A percentile compares a stretch with the other conserved stretches of the same genome.
These are phyloP conservation scores for Pithys albifrons DNA, from an alignment of 2,113 vertebrate genomes.

Conservation along the genomic window DNA sequence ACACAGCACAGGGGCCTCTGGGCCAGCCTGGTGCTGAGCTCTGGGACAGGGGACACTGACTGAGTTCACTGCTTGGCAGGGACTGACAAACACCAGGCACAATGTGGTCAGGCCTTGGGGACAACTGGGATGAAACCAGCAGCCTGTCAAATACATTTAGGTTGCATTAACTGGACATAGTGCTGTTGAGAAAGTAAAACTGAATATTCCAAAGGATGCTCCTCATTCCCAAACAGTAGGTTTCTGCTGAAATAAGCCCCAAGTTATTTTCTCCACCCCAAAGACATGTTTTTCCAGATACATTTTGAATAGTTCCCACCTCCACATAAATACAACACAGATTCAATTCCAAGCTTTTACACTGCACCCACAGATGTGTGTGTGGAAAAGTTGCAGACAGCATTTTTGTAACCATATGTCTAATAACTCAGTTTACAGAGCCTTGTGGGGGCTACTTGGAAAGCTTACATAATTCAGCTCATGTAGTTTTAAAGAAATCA, in stretches of 20 bases:
- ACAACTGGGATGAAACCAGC: neutral
- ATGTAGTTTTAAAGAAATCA: neutral
- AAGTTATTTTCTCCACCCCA: neutral
- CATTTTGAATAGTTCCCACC: neutral
- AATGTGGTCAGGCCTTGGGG: neutral
- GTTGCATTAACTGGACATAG: neutral
- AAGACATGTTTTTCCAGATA: neutral
- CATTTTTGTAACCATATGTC: neutral
- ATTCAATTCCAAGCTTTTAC: slow-evolving; percentile 14
- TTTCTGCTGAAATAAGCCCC: neutral
- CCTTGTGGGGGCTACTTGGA: neutral
- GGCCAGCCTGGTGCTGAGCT: neutral
- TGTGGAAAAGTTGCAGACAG: neutral
- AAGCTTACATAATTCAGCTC: neutral
- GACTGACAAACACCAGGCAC: neutral
- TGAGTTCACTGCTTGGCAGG: neutral
- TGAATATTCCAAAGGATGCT: neutral
- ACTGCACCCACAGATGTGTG: neutral
- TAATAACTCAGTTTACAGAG: neutral
- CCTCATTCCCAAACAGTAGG: neutral
- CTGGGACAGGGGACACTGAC: neutral
- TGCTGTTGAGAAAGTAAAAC: neutral
- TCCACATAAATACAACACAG: neutral
- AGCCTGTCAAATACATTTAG: neutral
- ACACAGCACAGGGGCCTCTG: neutral